Evolutionary conservation across 2,113 vertebrate species (phyloP).

Genomic region (Ceuthmochares aereus): DNA sequence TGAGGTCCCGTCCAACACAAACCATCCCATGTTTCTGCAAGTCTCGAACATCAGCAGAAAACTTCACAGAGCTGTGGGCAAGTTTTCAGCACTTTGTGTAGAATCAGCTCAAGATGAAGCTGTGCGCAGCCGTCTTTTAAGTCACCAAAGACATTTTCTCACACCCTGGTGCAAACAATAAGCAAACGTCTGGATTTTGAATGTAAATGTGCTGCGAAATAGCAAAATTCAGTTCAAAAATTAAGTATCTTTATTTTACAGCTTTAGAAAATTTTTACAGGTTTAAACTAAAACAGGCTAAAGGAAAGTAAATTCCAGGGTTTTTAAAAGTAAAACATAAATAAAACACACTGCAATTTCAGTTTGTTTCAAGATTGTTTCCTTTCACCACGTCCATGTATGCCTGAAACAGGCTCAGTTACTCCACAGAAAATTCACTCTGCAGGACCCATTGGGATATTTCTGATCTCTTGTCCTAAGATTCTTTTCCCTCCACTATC

Average conservation of each 20-base stretch:
- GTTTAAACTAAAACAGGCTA: neutral
- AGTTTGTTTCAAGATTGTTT: neutral
- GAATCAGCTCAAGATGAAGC: neutral
- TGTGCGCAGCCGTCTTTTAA: rapidly evolving
- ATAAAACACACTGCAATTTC: neutral
- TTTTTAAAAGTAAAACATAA: neutral
- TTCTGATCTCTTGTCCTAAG: neutral
- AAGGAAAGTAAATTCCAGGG: neutral
- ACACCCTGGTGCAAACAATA: neutral
- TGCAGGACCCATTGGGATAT: neutral
- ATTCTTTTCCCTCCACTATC: neutral
- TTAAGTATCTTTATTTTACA: constrained; percentile 52
- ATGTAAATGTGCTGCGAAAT: neutral
- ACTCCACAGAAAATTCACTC: neutral
- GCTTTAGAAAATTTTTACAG: constrained; percentile 33
- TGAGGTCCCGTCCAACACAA: no score
- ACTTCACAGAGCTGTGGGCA: neutral
- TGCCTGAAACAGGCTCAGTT: neutral
- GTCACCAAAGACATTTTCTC: neutral
- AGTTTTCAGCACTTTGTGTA: neutral
- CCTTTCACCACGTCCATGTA: neutral
- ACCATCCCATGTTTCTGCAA: no score
- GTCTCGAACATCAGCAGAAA: neutral
- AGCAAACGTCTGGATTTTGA: neutral
- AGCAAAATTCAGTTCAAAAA: constrained; percentile 24